Conservation (phyloP, 1,140 invertebrate genomes). For the Brevipalpus yothersi region DNA sequence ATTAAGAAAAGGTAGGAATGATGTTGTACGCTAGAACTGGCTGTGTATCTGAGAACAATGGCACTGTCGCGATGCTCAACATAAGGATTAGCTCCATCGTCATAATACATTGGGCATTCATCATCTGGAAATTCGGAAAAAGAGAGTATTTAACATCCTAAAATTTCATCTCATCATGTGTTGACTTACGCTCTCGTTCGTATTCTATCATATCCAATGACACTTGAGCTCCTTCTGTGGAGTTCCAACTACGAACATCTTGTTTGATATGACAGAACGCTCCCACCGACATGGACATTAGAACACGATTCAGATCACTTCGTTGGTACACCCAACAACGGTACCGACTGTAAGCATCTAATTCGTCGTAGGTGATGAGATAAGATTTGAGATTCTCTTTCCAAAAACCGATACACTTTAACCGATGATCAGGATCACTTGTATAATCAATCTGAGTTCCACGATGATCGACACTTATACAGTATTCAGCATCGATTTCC, state of each 20-base stretch:
- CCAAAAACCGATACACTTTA: slow-evolving; percentile 94
- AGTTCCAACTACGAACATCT: slow-evolving; percentile 61
- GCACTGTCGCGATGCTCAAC: not conserved
- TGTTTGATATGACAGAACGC: slow-evolving; percentile 72
- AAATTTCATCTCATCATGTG: not conserved
- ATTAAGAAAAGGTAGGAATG: too few species aligned
- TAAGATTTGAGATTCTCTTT: slow-evolving; percentile 94
- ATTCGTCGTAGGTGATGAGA: slow-evolving; percentile 80
- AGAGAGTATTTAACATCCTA: not conserved
- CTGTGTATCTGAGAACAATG: not conserved
- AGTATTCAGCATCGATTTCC: slow-evolving; percentile 77
- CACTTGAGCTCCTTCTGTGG: slow-evolving; percentile 68
- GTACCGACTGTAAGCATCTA: slow-evolving; percentile 84
- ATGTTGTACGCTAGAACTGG: not conserved
- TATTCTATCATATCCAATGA: slow-evolving; percentile 70
- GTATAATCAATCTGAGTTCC: slow-evolving; percentile 79
- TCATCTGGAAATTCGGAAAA: slow-evolving; percentile 30
- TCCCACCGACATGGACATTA: slow-evolving; percentile 70
- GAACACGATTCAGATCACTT: slow-evolving; percentile 63
- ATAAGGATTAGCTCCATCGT: slow-evolving; percentile 63
- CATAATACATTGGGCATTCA: slow-evolving; percentile 80
- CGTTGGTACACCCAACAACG: slow-evolving; percentile 92
- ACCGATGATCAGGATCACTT: slow-evolving; percentile 79
- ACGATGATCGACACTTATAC: slow-evolving; percentile 77
- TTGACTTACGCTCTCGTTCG: slow-evolving; percentile 47